Evolutionary conservation across 2,797 vertebrate genomes (phyloP), one percentile per base, ranked within the genome.

Genomic region (Danio albolineatus): DNA sequence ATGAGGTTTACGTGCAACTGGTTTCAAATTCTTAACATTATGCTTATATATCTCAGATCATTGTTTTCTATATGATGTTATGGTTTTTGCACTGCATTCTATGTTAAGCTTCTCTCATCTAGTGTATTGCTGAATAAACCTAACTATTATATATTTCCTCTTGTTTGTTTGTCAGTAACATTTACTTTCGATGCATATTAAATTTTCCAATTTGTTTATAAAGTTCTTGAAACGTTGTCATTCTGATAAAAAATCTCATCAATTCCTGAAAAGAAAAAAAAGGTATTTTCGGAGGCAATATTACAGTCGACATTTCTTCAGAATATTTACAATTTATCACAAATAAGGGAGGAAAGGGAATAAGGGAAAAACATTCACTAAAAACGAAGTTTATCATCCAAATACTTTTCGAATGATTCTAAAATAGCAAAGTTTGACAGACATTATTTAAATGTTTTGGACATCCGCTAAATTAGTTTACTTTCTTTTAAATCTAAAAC

Each of bases 91-190:
- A 74, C 54, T 73, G 73, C 81, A 71, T 44, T 82, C 41, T 85
- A 66, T 87, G 82, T 85, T 78, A 74, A 73, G 69, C 76, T 66
- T 78, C 59, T 79, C 60, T 64, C 64, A 72, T 78, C 67, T 83
- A 80, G 73, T 82, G 79, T 73, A 81, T 85, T 84, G 73, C 80
- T 66, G 72, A 86, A 86, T 86, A 84, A 86, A 86, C 21, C 44
- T 70, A 72, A 72, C 69, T 79, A 72, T 64, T 73, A 65, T 54
- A 79, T 72, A 14, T 64, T 46, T 72, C 28, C 36, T 71, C 56
- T 78, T 17, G 21, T 21, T 62, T 48, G 14, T 44, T 61, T 70
- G 6, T 60, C 43, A 49, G 4, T 49, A 60, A 28, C 16, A 13
- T 39, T 56, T 14, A 21, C 14, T 60, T 71, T 71, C 49, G 69